Evolutionary conservation across 2,888 invertebrate species (phyloP).

Genomic region (Tortrix viridana): DNA sequence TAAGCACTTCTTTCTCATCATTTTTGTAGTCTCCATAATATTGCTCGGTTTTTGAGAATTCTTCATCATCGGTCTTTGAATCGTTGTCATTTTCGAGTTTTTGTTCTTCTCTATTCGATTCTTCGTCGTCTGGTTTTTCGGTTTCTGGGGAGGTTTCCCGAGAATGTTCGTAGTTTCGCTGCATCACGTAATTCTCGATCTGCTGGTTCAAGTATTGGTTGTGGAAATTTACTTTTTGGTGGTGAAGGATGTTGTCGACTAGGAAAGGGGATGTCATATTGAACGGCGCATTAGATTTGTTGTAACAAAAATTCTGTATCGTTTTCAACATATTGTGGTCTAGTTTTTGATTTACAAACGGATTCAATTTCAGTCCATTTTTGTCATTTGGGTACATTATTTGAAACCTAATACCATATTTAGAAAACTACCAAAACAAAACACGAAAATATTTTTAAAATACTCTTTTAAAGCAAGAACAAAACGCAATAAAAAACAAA

Average conservation of each 20-base stretch:
- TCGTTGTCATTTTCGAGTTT: slow-evolving; percentile 70
- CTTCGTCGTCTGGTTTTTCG: slow-evolving; percentile 62
- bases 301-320: slow-evolving; percentile 74
- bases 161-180: slow-evolving; percentile 63
- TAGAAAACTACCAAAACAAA: slow-evolving; percentile 32
- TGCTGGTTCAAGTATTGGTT: slow-evolving; percentile 83
- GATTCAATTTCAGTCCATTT: slow-evolving; percentile 75
- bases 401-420: slow-evolving; percentile 46
- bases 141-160: slow-evolving; percentile 72
- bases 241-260: slow-evolving; percentile 86
- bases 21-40: slow-evolving; percentile 68
- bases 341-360: slow-evolving; percentile 61
- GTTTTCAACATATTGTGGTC: slow-evolving; percentile 80
- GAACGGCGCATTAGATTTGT: slow-evolving; percentile 65
- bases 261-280: slow-evolving; percentile 85
- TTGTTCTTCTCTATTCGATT: slow-evolving; percentile 51
- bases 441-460: slow-evolving; percentile 38
- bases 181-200: slow-evolving; percentile 70
- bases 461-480: slow-evolving; percentile 35
- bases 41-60: slow-evolving; percentile 64
- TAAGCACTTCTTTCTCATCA: slow-evolving; percentile 70
- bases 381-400: slow-evolving; percentile 80
- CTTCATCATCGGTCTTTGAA: slow-evolving; percentile 67
- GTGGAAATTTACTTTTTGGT: slow-evolving; percentile 80
- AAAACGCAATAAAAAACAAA: slow-evolving; percentile 42